phyloP scores from a whole-genome alignment of 1,140 invertebrate genomes.

The Neotoxoptera formosana region DNA sequence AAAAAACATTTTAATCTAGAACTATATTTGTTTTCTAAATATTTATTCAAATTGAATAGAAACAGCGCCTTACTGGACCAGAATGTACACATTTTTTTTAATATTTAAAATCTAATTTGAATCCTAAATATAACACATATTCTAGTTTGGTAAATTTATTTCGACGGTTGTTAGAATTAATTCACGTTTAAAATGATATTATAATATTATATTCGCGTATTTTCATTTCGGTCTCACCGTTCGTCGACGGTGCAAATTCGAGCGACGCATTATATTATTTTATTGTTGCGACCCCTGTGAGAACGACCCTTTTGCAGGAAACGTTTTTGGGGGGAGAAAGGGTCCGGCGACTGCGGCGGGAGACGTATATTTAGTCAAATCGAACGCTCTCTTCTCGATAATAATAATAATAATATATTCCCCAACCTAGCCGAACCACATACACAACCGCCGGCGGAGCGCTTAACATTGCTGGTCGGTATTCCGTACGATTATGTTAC shows the following conservation, averaged over 20 bases:
- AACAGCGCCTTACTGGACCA: neutral
- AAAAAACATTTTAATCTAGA: neutral
- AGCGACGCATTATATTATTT: neutral
- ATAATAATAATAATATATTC: neutral
- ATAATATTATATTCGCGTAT: neutral
- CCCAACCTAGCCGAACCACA: neutral
- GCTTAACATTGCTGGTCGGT: neutral
- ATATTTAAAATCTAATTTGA: neutral
- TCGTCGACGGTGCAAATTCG: neutral
- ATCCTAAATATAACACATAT: neutral
- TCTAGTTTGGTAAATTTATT: neutral
- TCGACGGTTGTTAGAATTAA: neutral
- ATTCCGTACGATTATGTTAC: neutral
- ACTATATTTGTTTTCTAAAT: neutral
- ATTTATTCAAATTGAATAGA: too few species aligned
- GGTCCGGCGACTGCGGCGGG: neutral
- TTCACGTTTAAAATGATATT: neutral
- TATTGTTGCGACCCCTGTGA: neutral
- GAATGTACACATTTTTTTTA: neutral
- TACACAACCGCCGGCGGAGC: neutral
- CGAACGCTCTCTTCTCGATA: neutral
- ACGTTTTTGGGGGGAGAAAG: neutral
- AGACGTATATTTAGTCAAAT: neutral
- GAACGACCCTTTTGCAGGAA: constrained; percentile 13
- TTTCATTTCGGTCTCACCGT: neutral